Conservation (phyloP, 2,113 vertebrate species). For the Psittacara wagleri region DNA sequence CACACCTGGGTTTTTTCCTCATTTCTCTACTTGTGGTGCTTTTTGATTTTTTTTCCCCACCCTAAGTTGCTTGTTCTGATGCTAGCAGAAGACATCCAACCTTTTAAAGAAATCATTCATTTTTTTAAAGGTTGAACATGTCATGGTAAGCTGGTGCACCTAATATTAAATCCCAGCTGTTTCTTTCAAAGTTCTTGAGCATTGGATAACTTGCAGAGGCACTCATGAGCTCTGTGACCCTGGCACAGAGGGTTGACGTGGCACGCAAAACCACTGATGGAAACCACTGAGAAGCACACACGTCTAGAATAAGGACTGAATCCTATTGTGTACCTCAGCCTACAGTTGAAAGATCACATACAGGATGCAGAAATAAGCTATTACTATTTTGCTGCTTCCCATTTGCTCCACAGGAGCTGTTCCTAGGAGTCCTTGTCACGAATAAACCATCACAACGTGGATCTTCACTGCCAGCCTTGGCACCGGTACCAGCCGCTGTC, state of each 20-base stretch:
- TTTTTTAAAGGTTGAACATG: constrained; percentile 82
- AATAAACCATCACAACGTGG: background rate
- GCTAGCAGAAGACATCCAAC: constrained; percentile 73
- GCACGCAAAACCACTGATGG: background rate
- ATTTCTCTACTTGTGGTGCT: constrained; percentile 31
- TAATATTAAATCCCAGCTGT: constrained; percentile 70
- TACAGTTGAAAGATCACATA: background rate
- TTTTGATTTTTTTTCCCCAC: constrained; percentile 28
- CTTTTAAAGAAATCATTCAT: constrained; percentile 85
- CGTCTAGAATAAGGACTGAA: background rate
- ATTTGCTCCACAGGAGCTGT: background rate
- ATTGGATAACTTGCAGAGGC: constrained; percentile 10
- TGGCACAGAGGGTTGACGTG: background rate
- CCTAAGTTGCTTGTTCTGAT: constrained; percentile 63
- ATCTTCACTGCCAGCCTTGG: background rate
- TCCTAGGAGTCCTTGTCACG: background rate
- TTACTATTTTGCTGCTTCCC: background rate
- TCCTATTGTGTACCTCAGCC: background rate
- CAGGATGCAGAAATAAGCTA: background rate
- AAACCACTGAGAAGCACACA: background rate
- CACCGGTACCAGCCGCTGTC: background rate
- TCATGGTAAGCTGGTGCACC: constrained; percentile 63
- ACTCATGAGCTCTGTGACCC: background rate
- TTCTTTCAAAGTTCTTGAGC: constrained; percentile 67
- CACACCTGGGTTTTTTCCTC: background rate